Evolutionary conservation across 2,113 vertebrate genomes (phyloP).

Genomic region (Bettongia penicillata): DNA sequence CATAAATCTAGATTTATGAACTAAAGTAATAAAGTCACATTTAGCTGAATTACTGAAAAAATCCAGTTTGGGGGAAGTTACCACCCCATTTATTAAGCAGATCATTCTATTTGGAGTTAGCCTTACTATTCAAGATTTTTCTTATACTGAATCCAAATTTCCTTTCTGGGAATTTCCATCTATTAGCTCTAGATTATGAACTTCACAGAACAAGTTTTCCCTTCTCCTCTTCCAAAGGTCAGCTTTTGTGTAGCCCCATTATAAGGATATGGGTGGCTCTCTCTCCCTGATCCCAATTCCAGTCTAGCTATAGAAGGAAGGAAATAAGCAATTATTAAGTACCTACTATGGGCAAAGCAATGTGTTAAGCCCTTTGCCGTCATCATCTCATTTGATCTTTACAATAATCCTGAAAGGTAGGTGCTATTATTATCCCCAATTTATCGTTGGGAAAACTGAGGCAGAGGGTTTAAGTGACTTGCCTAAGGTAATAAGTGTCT

Average conservation of each 20-base stretch:
- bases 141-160: neutral
- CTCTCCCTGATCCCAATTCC: neutral
- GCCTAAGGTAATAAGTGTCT: neutral
- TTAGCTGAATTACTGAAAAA: slow-evolving; percentile 61
- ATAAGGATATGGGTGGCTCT: neutral
- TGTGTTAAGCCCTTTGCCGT: neutral
- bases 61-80: neutral
- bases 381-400: neutral
- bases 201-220: neutral
- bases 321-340: neutral
- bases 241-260: neutral
- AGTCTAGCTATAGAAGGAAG: neutral
- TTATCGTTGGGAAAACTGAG: neutral
- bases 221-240: neutral
- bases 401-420: neutral
- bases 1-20: slow-evolving; percentile 86
- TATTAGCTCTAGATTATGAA: neutral
- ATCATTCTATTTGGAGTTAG: neutral
- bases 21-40: slow-evolving; percentile 87
- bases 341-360: neutral
- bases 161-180: neutral
- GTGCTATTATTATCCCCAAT: neutral
- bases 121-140: neutral
- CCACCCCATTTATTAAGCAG: neutral
- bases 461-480: neutral